Evolutionary conservation across 1,140 invertebrate species (phyloP).

Genomic region (Tetramorium simillimum): DNA sequence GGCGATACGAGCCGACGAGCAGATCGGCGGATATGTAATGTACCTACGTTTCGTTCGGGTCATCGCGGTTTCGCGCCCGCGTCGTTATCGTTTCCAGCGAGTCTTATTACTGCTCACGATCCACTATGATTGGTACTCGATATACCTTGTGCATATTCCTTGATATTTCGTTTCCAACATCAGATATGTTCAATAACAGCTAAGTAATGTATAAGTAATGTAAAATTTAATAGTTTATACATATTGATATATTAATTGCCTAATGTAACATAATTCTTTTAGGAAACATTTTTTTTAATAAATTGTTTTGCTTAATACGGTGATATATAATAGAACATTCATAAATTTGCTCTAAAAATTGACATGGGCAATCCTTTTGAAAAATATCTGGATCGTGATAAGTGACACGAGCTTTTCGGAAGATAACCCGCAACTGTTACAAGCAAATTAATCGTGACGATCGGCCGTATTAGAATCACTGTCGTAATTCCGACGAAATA

Average conservation of each 20-base stretch:
- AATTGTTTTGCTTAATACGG: background rate
- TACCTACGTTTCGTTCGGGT: conserved; percentile 39
- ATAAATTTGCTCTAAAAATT: background rate
- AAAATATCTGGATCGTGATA: background rate
- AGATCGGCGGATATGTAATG: conserved; percentile 48
- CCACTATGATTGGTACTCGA: background rate
- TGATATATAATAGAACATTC: background rate
- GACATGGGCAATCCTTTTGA: background rate
- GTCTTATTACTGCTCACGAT: conserved; percentile 39
- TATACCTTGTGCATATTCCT: background rate
- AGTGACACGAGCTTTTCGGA: background rate
- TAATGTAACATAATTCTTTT: background rate
- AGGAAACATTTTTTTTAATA: background rate
- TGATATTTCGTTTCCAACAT: background rate
- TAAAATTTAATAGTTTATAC: background rate
- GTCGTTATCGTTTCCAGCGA: conserved; percentile 51
- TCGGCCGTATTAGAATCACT: conserved; percentile 2
- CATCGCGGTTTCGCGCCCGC: conserved; percentile 41
- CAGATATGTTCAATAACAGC: background rate
- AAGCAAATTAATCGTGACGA: conserved; percentile 5
- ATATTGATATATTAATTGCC: background rate
- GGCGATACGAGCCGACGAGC: conserved; percentile 54
- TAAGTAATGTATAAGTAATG: too few relatives aligned
- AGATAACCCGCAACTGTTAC: background rate
- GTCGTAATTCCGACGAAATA: conserved; percentile 36